Evolutionary conservation across 1,140 invertebrate species (phyloP), one percentile per base, ranked within the genome.

Genomic region (Drosophila takahashii): DNA sequence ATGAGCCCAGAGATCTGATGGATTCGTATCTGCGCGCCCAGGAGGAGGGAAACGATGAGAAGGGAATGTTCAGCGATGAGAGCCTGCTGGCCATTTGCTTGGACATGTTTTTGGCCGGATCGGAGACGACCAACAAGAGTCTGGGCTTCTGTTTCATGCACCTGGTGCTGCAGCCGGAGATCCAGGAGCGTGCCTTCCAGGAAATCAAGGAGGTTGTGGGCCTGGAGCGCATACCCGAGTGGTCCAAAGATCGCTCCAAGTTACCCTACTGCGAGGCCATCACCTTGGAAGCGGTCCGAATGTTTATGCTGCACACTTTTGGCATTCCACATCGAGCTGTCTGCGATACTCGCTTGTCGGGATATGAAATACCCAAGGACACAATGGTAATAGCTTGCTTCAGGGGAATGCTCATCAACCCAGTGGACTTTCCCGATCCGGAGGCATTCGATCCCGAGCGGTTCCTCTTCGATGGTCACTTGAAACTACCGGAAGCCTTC

Each of bases 321-420:
- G 95, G 95, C 16, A 94, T 97, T 29, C 96, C 96, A 0, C 96
- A 97, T 92, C 93, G 96, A 47, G 95, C 96, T 4, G 78, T 96
- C 0, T 94, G 93, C 77, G 94, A 97, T 65, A 97, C 96, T 0
- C 93, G 92, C 0, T 90, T 97, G 5, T 93, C 94, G 57, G 96
- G 96, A 45, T 95, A 96, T 78, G 92, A 93, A 61, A 96, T 97
- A 92, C 96, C 96, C 51, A 96, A 97, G 95, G 95, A 97, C 64
- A 96, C 96, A 18, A 96, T 97, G 94, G 94, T 98, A 0, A 94
- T 98, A 6, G 95, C 95, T n/a, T 98, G 97, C 90, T 95, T 96
- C 75, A 95, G 95, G 61, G 95, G 94, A 51, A 94, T 96, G 47
- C 93, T 97, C 22, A 95, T 96, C 93, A 95, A 96, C 78, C 93